These are phyloP conservation scores for Perithous albicinctus DNA, from an alignment of 2,888 invertebrate species.

Conservation along the genomic window DNA sequence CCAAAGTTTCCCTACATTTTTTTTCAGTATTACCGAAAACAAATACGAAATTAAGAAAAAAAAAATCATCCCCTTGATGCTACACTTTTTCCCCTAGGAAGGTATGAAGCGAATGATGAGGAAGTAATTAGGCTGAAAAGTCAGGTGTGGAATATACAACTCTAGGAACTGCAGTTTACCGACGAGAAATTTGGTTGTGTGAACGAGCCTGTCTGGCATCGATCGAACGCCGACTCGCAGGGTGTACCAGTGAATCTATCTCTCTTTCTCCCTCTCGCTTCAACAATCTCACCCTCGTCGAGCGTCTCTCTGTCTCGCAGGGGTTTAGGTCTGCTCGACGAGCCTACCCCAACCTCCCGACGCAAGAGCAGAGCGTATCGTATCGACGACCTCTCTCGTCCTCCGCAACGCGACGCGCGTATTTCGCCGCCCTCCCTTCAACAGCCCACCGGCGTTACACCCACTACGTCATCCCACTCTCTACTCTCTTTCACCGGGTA, in stretches of 20 bases:
- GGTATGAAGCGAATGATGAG: background rate
- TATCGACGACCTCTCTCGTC: slow-evolving; percentile 82
- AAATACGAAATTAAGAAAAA: background rate
- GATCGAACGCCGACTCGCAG: slow-evolving; percentile 77
- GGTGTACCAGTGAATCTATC: background rate
- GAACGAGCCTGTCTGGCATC: slow-evolving; percentile 85
- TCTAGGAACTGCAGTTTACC: slow-evolving; percentile 8
- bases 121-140: background rate
- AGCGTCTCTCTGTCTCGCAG: slow-evolving; percentile 51
- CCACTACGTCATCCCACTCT: slow-evolving; percentile 74
- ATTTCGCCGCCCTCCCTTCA: slow-evolving; percentile 56
- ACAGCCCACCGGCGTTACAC: slow-evolving; percentile 57
- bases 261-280: slow-evolving; percentile 13
- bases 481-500: slow-evolving; percentile 57
- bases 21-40: background rate
- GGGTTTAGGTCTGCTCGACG: slow-evolving; percentile 72
- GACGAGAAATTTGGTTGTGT: slow-evolving; percentile 82
- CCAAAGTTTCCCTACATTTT: background rate
- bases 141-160: background rate
- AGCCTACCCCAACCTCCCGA: slow-evolving; percentile 84
- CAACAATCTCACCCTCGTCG: slow-evolving; percentile 50
- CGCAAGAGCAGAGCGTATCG: slow-evolving; percentile 75
- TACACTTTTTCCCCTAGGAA: background rate
- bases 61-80: background rate
- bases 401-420: slow-evolving; percentile 63